These are phyloP conservation scores for Etheostoma nigrum DNA, from an alignment of 2,797 vertebrate genomes.

Conservation along the genomic window DNA sequence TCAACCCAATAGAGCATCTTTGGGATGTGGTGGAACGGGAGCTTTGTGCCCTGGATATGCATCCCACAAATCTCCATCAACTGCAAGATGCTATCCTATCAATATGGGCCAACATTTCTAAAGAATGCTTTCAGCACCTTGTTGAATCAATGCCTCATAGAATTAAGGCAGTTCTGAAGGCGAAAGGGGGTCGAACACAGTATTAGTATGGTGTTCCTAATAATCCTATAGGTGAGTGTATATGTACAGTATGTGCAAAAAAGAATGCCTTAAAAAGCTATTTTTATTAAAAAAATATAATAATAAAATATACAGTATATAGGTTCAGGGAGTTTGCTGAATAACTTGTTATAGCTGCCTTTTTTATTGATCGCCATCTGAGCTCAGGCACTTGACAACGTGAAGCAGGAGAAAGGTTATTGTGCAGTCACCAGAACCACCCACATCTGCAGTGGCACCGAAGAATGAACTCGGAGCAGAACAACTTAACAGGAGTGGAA, in stretches of 20 bases:
- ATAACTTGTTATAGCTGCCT: conserved; percentile 64
- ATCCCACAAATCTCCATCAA: no score
- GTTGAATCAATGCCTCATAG: no score
- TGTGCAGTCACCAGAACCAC: conserved; percentile 82
- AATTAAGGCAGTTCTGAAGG: no score
- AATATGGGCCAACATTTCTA: no score
- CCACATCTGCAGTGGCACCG: conserved; percentile 78
- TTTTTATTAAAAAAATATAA: not conserved
- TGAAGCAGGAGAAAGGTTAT: conserved; percentile 74
- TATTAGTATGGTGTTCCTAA: no score
- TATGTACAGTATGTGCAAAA: not conserved
- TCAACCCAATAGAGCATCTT: no score
- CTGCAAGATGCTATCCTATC: no score
- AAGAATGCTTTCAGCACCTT: no score
- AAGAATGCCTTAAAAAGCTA: conserved; percentile 5
- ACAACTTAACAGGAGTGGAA: conserved; percentile 42
- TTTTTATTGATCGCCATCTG: conserved; percentile 71
- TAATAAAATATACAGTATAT: conserved; percentile 37
- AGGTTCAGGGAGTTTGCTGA: conserved; percentile 48
- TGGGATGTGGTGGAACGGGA: no score
- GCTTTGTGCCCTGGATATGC: no score
- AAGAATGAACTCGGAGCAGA: conserved; percentile 64
- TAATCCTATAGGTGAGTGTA: no score
- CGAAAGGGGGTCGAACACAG: no score
- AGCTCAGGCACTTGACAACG: conserved; percentile 69